Evolutionary conservation across 2,113 vertebrate species (phyloP), one percentile per base, ranked within the genome.

Genomic region (Amazona guildingii): DNA sequence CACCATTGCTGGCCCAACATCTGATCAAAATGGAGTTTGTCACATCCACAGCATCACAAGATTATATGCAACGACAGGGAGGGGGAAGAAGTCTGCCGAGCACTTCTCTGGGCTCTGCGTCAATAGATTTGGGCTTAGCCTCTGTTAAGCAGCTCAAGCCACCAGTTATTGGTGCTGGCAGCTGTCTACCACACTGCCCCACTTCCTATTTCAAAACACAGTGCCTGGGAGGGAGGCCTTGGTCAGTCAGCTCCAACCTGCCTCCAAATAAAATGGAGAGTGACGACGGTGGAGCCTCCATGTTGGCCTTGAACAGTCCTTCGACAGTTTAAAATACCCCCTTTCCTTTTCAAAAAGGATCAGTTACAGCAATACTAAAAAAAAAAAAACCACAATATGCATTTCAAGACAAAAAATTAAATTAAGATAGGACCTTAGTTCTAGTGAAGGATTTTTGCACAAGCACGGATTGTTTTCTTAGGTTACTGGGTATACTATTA

Each of bases 41-140:
- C 91, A 82, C 83, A 93, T 94, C 35, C 35, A 48, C 90, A 94
- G 89, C 81, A 90, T 77, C 64, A 79, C 57, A 92, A 94, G 96
- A 97, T 92, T 96, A 98, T 98, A 97, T 92, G 67, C 94, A 95
- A 96, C 95, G 96, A 68, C 87, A 72, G 97, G 98, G 98, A 96
- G 97, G 97, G 96, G 86, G 95, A 95, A 75, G 92, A 92, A 93
- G 88, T 87, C 94, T 95, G 95, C 51, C 5, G 17, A 97, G 94
- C 95, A 96, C 77, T 98, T 97, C 97, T 86, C 94, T 23, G 11
- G 86, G 90, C 95, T 85, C 96, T 95, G 95, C 92, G 94, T 97
- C 96, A 97, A 83, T 88, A 97, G 97, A 91, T 97, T 97, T 96
- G 98, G 98, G 98, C 98, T 98, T 98, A 98, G 97, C 97, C 70